Base-by-base conservation (phyloP, 2,797 vertebrate species). In the Hylomyscus alleni region DNA sequence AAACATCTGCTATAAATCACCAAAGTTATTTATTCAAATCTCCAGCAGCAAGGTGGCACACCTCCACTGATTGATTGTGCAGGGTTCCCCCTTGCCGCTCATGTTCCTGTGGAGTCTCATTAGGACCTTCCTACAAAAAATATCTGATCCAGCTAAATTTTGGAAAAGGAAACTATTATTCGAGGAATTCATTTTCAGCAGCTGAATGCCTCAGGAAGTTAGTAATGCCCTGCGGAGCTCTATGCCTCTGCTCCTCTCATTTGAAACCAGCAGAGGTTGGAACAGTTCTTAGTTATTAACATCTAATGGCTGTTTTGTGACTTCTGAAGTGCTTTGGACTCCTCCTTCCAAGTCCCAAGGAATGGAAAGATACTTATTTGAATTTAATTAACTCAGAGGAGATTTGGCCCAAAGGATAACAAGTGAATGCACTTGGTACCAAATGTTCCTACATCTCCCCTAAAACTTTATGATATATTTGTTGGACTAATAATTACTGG, bases 321-420 rank as follows among this genome's bases (percentile, higher is more conserved):
- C 92, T 97, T 96, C 83, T 96, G 93, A 94, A 97, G 92, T 96
- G 80, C 24, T 0, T 52, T 96, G 92, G 93, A 65, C 94, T 96
- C 96, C 92, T 93, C 97, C 96, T 96, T 65, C 80, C 31, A 95
- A 91, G 93, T 96, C 89, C 83, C 87, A 93, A 88, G 89, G 96
- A 97, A 97, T 94, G 96, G 95, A 94, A 98, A 95, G 93, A 96
- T 88, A 94, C 93, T 98, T 98, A 96, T 89, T 96, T 91, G 95
- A 97, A 97, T 97, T 98, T 97, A 97, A 96, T 98, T 98, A 97
- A 97, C 96, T 97, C 95, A 90, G 93, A 95, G 76, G 92, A 96
- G 83, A 93, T 75, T 91, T 50, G 11, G 82, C 94, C 92, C 91
- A 96, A 95, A 97, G 97, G 95, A 97, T 96, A 93, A 89, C 0